phyloP scores from a whole-genome alignment of 2,113 vertebrate species.

The Pygoscelis antarcticus region DNA sequence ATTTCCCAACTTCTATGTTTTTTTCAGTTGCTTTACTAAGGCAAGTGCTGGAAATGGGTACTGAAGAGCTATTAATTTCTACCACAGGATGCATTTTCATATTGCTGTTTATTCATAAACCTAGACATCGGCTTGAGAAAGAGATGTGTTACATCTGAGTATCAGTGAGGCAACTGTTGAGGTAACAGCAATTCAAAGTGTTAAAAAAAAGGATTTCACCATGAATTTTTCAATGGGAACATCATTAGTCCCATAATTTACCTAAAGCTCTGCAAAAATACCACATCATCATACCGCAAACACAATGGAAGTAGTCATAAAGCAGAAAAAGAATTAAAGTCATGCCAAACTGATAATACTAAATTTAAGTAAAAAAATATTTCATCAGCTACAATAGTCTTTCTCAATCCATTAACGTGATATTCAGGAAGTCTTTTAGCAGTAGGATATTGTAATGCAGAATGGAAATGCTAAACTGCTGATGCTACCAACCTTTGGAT shows the following conservation, averaged over 20 bases:
- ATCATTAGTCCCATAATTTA: not conserved
- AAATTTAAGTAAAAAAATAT: not conserved
- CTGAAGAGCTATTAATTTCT: not conserved
- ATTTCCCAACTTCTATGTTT: not conserved
- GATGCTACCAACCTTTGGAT: not conserved
- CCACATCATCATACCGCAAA: not conserved
- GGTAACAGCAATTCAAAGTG: not conserved
- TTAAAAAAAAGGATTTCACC: not conserved
- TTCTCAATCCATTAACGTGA: not conserved
- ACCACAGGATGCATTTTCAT: not conserved
- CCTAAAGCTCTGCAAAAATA: not conserved
- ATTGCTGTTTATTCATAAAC: not conserved
- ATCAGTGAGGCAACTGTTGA: not conserved
- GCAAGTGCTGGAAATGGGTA: not conserved
- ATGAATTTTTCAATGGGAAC: not conserved
- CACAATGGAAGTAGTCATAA: not conserved
- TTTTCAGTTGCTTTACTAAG: slow-evolving; percentile 12
- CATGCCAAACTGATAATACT: not conserved
- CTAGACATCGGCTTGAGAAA: not conserved
- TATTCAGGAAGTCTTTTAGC: not conserved
- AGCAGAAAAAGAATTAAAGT: not conserved
- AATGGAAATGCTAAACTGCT: not conserved
- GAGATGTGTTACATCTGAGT: not conserved
- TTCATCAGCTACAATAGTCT: not conserved
- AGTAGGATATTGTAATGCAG: not conserved